Conservation (phyloP, 2,888 invertebrate genomes). For the Phorcus lineatus region DNA sequence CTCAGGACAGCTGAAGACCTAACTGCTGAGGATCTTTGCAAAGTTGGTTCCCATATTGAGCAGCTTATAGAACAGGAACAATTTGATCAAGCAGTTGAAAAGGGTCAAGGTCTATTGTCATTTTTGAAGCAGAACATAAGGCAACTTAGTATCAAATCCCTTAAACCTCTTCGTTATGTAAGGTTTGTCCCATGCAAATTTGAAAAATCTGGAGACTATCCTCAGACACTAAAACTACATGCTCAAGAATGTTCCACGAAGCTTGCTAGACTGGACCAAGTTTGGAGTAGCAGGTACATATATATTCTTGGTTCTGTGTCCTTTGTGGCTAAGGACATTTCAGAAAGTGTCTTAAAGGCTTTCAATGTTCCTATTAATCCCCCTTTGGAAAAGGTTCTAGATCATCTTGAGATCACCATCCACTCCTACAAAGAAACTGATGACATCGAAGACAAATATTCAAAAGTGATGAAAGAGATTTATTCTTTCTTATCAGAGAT, state of each 20-base stretch:
- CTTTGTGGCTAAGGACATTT: not conserved
- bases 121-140: not conserved
- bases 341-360: not conserved
- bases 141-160: not conserved
- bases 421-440: not conserved
- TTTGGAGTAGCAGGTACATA: not conserved
- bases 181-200: constrained; percentile 35
- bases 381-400: not conserved
- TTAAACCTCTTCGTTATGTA: not conserved
- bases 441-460: not conserved
- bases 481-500: not conserved
- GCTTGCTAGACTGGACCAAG: constrained; percentile 38
- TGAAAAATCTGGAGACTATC: constrained; percentile 35
- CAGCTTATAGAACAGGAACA: not conserved
- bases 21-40: constrained; percentile 45
- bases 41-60: constrained; percentile 33
- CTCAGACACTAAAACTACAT: constrained; percentile 34
- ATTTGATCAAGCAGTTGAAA: not conserved
- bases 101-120: not conserved
- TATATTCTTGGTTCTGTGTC: not conserved
- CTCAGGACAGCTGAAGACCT: constrained; percentile 46
- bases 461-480: not conserved
- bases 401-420: not conserved
- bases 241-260: constrained; percentile 12
- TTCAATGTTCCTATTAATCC: not conserved